Conservation (phyloP, 2,888 invertebrate species). For the Amaurobius ferox region DNA sequence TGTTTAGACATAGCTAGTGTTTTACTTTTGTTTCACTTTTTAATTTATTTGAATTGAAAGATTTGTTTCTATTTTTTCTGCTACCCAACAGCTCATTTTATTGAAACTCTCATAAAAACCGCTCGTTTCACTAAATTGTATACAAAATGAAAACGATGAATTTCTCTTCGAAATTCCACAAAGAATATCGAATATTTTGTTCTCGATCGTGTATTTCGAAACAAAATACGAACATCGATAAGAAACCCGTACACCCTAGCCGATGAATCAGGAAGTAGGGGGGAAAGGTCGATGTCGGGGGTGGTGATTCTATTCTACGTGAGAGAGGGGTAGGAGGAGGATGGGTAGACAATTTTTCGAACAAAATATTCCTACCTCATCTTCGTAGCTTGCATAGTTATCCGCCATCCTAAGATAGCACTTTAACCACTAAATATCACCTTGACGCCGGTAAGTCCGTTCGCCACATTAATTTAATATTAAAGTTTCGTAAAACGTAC, state of each 20-base stretch:
- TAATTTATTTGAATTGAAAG: no score
- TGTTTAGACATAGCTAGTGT: no score
- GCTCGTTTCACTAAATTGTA: no score
- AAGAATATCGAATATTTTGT: no score
- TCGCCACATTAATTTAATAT: background rate
- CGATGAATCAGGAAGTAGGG: background rate
- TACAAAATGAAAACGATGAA: no score
- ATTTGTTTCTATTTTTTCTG: no score
- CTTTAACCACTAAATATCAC: constrained; percentile 17
- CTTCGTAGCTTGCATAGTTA: constrained; percentile 68
- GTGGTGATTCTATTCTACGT: constrained; percentile 1
- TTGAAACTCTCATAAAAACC: no score
- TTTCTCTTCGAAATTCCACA: no score
- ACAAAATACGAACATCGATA: no score
- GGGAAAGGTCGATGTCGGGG: background rate
- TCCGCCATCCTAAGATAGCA: constrained; percentile 44
- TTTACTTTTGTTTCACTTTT: no score
- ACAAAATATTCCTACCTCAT: constrained; percentile 48
- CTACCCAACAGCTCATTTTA: no score
- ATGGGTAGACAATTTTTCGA: constrained; percentile 12
- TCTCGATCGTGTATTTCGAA: no score
- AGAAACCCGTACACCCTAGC: background rate
- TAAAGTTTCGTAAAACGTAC: background rate
- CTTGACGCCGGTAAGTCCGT: background rate
- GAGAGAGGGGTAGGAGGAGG: background rate